These are phyloP conservation scores for Agrilus planipennis DNA, from an alignment of 1,140 invertebrate genomes.

Conservation along the genomic window DNA sequence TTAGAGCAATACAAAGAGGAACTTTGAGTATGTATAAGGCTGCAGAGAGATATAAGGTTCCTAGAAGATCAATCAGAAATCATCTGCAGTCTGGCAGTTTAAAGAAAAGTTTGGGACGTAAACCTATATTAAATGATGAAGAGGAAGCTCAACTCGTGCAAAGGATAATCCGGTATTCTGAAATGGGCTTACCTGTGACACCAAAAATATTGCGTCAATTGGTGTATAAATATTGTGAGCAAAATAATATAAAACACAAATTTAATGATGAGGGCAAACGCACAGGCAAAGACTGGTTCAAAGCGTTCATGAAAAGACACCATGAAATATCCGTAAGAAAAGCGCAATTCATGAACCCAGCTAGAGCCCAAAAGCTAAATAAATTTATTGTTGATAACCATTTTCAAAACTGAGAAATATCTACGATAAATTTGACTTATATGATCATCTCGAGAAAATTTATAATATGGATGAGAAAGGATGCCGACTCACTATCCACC, in stretches of 20 bases:
- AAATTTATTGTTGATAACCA: constrained; percentile 24
- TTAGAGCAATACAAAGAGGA: background rate
- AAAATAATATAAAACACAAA: constrained; percentile 7
- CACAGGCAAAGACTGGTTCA: constrained; percentile 21
- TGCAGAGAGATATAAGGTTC: background rate
- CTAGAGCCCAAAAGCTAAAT: constrained; percentile 29
- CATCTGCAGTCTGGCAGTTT: background rate
- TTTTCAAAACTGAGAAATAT: constrained; percentile 24
- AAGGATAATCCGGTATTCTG: constrained; percentile 1
- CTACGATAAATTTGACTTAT: constrained; percentile 18
- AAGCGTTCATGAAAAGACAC: constrained; percentile 17
- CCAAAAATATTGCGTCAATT: constrained; percentile 1
- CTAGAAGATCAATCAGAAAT: constrained; percentile 1
- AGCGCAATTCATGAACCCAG: constrained; percentile 26
- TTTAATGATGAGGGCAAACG: constrained; percentile 15
- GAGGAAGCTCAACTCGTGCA: constrained; percentile 2
- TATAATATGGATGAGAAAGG: constrained; percentile 34
- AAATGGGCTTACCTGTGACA: constrained; percentile 3
- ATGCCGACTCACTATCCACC: constrained; percentile 29
- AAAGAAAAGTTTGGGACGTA: constrained; percentile 1
- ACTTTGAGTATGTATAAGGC: background rate
- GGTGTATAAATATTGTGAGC: background rate
- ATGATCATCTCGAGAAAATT: constrained; percentile 21
- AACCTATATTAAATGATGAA: background rate
- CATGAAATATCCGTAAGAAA: constrained; percentile 16